These are phyloP conservation scores for Incurvaria masculella DNA, from an alignment of 2,888 invertebrate species.

Conservation along the genomic window DNA sequence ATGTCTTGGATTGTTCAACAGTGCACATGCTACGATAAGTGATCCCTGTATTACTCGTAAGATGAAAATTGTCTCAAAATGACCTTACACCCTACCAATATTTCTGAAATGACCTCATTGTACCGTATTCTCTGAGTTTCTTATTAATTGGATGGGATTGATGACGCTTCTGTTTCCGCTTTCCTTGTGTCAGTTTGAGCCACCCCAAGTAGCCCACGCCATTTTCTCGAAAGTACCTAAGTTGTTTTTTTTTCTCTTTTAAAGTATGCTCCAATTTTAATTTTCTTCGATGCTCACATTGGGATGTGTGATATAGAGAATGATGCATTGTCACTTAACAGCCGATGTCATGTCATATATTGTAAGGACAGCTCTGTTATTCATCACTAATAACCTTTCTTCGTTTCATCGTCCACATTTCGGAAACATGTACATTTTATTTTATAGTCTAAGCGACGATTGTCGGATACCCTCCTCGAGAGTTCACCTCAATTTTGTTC, in stretches of 20 bases:
- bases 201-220: conserved; percentile 55
- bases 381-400: conserved; percentile 43
- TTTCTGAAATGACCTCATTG: no score
- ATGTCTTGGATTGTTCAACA: no score
- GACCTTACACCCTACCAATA: not conserved
- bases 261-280: conserved; percentile 46
- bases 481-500: no score
- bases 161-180: conserved; percentile 61
- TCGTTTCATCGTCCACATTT: not conserved
- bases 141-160: conserved; percentile 55
- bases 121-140: conserved; percentile 22
- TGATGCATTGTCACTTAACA: conserved; percentile 57
- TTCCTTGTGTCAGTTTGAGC: conserved; percentile 61
- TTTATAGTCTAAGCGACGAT: no score
- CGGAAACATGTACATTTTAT: no score
- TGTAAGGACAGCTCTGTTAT: conserved; percentile 56
- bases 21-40: no score
- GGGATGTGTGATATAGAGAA: conserved; percentile 55
- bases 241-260: conserved; percentile 51
- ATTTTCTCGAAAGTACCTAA: conserved; percentile 28
- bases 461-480: no score
- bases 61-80: no score
- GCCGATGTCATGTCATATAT: conserved; percentile 52
- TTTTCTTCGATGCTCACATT: conserved; percentile 51
- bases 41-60: no score